phyloP scores from a whole-genome alignment of 2,888 invertebrate species.

The Synergus itoensis region DNA sequence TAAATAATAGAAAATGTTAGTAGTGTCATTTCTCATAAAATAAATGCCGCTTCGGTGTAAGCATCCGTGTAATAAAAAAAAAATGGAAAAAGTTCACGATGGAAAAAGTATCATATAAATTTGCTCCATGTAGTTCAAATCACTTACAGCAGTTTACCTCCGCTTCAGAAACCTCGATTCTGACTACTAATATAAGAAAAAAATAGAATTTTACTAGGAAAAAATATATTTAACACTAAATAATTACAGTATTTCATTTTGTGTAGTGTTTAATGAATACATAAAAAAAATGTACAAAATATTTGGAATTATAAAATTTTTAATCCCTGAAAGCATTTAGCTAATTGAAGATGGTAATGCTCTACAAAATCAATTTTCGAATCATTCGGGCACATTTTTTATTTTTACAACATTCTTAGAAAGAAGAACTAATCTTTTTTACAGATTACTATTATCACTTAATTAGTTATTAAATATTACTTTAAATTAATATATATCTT shows the following conservation, averaged over 20 bases:
- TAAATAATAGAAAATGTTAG: background rate
- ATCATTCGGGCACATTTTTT: background rate
- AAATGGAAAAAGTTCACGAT: background rate
- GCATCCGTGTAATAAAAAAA: background rate
- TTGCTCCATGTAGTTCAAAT: slow-evolving; percentile 24
- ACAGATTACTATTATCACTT: background rate
- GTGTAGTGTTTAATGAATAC: too few relatives aligned
- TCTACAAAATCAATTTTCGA: background rate
- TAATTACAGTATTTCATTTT: too few relatives aligned
- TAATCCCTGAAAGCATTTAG: background rate
- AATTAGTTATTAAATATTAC: background rate
- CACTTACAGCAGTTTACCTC: slow-evolving; percentile 15
- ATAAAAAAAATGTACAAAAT: background rate
- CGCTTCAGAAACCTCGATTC: slow-evolving; percentile 36
- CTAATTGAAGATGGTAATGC: background rate
- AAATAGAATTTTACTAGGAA: too few relatives aligned
- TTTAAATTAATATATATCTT: background rate
- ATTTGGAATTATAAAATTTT: background rate
- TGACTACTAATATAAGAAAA: background rate
- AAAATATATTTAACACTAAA: too few relatives aligned
- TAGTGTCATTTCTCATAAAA: background rate
- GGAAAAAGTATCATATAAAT: slow-evolving; percentile 30
- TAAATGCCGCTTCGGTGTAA: background rate
- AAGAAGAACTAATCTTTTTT: background rate
- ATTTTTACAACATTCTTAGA: slow-evolving; percentile 2